These are phyloP conservation scores for Molothrus ater DNA, from an alignment of 2,797 vertebrate species.

Conservation along the genomic window DNA sequence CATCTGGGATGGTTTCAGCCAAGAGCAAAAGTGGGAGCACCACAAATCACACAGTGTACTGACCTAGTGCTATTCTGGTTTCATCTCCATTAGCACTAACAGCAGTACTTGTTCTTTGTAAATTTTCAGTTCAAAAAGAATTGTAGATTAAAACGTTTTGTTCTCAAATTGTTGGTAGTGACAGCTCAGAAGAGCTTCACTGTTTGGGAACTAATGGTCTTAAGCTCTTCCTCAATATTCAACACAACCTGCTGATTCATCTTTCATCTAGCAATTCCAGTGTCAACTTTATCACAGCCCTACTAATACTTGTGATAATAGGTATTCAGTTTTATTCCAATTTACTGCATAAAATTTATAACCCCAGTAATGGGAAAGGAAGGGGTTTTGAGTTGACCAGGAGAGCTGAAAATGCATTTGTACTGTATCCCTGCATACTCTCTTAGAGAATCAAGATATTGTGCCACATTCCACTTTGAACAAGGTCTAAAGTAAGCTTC, in stretches of 20 bases:
- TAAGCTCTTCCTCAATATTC: neutral
- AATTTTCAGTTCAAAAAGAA: slow-evolving; percentile 39
- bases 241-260: neutral
- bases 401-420: neutral
- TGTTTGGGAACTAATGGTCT: neutral
- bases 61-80: neutral
- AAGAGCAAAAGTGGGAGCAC: neutral
- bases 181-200: neutral
- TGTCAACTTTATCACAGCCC: neutral
- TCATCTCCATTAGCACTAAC: neutral
- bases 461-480: neutral
- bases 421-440: neutral
- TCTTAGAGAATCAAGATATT: neutral
- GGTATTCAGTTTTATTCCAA: neutral
- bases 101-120: neutral
- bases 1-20: neutral
- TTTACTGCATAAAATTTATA: neutral
- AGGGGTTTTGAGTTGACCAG: neutral
- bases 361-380: neutral
- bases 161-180: neutral
- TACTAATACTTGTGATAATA: neutral
- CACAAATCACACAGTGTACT: neutral
- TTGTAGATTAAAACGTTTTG: slow-evolving; percentile 30
- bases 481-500: neutral
- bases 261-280: neutral